These are phyloP conservation scores for Serripes groenlandicus DNA, from an alignment of 2,888 invertebrate species.

Conservation along the genomic window DNA sequence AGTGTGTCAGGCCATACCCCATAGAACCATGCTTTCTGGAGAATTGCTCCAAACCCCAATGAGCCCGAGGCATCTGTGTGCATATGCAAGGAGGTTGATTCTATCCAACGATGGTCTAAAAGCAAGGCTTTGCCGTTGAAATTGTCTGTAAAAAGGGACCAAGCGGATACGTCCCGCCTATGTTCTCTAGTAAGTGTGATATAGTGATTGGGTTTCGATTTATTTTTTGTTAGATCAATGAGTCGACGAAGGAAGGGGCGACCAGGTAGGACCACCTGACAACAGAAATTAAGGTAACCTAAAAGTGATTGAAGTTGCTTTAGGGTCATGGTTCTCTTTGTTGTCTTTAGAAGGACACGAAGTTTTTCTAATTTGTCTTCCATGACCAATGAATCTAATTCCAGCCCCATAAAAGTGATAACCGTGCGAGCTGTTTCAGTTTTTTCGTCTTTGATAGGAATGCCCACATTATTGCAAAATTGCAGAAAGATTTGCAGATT, in stretches of 20 bases:
- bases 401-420: conserved; percentile 48
- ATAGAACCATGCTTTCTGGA: conserved; percentile 27
- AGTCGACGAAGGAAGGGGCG: conserved; percentile 34
- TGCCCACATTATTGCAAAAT: conserved; percentile 18
- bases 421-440: conserved; percentile 1
- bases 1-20: conserved; percentile 16
- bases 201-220: conserved; percentile 28
- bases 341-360: background rate
- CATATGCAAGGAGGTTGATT: conserved; percentile 20
- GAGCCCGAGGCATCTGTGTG: conserved; percentile 50
- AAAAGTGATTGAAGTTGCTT: conserved; percentile 45
- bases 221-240: conserved; percentile 31
- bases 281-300: conserved; percentile 42
- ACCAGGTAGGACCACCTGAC: conserved; percentile 43
- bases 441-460: conserved; percentile 50
- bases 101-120: conserved; percentile 15
- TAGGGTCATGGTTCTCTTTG: conserved; percentile 11
- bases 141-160: conserved; percentile 37
- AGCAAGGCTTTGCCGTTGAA: conserved; percentile 49
- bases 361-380: conserved; percentile 39
- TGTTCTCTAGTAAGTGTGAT: conserved; percentile 21
- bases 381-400: conserved; percentile 46
- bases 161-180: conserved; percentile 23
- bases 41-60: conserved; percentile 39
- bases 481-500: conserved; percentile 19